phyloP scores from a whole-genome alignment of 2,113 vertebrate species.

The Petaurus breviceps region DNA sequence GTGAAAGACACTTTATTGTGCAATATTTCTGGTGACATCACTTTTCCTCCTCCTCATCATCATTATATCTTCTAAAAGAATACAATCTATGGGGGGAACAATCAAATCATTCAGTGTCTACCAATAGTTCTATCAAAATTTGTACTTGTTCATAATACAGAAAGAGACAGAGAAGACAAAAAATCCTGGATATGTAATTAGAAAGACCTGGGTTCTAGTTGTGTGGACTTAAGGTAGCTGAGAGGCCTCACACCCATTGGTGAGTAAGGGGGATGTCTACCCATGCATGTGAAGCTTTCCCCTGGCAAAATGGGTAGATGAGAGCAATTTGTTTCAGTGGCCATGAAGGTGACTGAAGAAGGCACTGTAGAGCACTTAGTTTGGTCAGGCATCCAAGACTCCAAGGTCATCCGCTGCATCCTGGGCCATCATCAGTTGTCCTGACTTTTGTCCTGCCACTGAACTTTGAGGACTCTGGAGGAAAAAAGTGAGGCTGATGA shows the following conservation, averaged over 20 bases:
- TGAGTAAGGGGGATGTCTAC: too few species aligned
- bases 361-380: neutral
- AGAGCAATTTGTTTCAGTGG: neutral
- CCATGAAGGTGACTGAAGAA: neutral
- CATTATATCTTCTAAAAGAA: neutral
- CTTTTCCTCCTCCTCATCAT: neutral
- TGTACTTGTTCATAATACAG: too few species aligned
- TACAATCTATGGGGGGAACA: neutral
- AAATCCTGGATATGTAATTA: neutral
- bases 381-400: neutral
- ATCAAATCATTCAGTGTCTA: neutral
- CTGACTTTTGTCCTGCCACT: neutral
- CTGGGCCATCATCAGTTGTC: neutral
- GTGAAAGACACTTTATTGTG: neutral
- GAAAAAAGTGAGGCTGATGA: neutral
- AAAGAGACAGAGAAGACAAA: neutral
- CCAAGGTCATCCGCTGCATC: too few species aligned
- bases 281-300: neutral
- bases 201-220: neutral
- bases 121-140: too few species aligned
- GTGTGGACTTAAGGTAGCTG: neutral
- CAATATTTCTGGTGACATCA: neutral
- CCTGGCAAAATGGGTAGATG: neutral
- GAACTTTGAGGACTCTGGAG: neutral
- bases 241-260: neutral